These are phyloP conservation scores for Oscheius sp. DNA, from an alignment of 2,888 invertebrate genomes.

Conservation along the genomic window DNA sequence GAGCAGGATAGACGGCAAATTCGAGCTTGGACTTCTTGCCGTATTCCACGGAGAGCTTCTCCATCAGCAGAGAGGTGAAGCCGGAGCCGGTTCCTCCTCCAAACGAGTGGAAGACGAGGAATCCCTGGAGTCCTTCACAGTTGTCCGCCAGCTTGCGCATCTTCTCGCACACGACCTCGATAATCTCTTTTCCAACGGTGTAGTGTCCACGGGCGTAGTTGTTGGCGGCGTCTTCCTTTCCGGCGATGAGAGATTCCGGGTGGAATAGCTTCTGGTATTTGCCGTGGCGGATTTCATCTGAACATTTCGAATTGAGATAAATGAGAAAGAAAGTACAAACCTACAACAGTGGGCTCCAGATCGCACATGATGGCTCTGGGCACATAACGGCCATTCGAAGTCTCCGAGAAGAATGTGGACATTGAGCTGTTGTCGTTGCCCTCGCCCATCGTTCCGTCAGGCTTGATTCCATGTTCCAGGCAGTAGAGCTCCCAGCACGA, in stretches of 20 bases:
- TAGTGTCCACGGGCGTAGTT: slow-evolving; percentile 98
- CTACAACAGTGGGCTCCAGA: slow-evolving; percentile 68
- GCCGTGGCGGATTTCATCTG: slow-evolving; percentile 86
- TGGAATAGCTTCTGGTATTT: slow-evolving; percentile 79
- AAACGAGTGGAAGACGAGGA: slow-evolving; percentile 83
- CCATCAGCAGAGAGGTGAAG: slow-evolving; percentile 88
- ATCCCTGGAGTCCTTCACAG: slow-evolving; percentile 83
- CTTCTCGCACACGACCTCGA: slow-evolving; percentile 79
- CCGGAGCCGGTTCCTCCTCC: slow-evolving; percentile 84
- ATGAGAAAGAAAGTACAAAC: slow-evolving; percentile 36
- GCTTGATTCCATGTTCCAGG: slow-evolving; percentile 76
- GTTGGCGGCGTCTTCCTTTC: slow-evolving; percentile 96
- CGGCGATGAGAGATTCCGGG: slow-evolving; percentile 87
- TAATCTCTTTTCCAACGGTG: slow-evolving; percentile 81
- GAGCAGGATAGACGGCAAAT: slow-evolving; percentile 89
- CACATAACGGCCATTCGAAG: slow-evolving; percentile 79
- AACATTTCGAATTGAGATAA: slow-evolving; percentile 9
- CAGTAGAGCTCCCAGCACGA: slow-evolving; percentile 79
- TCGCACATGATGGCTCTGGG: slow-evolving; percentile 67
- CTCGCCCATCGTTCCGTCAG: slow-evolving; percentile 78
- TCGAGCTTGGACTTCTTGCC: slow-evolving; percentile 89
- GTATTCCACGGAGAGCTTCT: slow-evolving; percentile 85
- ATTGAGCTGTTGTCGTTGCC: neutral
- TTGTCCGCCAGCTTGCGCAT: slow-evolving; percentile 79
- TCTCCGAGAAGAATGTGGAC: slow-evolving; percentile 80